Conservation (phyloP, 2,888 invertebrate genomes). For the Cheilosia variabilis region DNA sequence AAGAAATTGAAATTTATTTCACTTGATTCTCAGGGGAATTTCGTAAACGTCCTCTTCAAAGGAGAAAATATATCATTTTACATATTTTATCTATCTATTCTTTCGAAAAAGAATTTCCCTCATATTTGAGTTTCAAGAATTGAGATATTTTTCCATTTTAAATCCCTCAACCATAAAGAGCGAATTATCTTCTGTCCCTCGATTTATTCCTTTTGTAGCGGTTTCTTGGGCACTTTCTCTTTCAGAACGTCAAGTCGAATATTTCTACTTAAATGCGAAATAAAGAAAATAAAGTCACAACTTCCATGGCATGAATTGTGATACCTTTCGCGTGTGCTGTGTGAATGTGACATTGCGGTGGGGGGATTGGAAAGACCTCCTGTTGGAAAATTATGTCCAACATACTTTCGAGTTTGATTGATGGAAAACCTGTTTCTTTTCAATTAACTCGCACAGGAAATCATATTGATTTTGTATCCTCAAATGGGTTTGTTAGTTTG, state of each 20-base stretch:
- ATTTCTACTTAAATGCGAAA: background rate
- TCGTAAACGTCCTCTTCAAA: background rate
- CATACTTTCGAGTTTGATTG: background rate
- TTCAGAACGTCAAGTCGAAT: background rate
- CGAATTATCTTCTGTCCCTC: background rate
- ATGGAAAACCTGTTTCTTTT: background rate
- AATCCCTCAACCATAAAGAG: background rate
- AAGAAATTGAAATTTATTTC: too few relatives aligned
- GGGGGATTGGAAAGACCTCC: background rate
- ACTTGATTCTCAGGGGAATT: too few relatives aligned
- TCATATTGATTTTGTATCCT: background rate
- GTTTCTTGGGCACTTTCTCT: background rate
- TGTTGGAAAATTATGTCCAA: background rate
- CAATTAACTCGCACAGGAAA: background rate
- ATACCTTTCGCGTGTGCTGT: background rate
- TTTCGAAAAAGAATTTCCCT: background rate
- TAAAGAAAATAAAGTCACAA: background rate
- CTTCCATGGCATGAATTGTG: background rate
- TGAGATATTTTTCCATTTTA: background rate
- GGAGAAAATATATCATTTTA: background rate
- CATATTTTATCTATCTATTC: background rate
- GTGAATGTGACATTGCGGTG: background rate
- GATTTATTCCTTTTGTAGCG: background rate
- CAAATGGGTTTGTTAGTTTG: background rate
- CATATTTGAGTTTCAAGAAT: background rate